Conservation (phyloP, 2,797 vertebrate genomes). For the Somateria mollissima region DNA sequence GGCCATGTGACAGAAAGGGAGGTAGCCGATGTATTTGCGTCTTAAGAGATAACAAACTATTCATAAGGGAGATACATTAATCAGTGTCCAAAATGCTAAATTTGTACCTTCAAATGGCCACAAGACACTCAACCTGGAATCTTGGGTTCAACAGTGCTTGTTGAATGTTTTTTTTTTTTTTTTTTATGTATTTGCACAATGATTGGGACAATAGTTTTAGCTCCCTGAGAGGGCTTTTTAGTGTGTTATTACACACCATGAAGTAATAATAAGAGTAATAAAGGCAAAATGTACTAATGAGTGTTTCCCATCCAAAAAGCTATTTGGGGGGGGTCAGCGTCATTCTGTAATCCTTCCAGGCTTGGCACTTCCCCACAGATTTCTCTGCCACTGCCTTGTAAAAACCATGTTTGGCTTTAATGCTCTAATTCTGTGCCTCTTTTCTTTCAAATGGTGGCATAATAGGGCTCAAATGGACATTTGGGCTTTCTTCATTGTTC, state of each 20-base stretch:
- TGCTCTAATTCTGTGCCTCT: not conserved
- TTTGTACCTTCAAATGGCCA: not conserved
- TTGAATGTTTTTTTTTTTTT: not conserved
- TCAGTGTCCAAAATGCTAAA: not conserved
- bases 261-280: not conserved
- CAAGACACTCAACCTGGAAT: not conserved
- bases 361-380: not conserved
- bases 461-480: not conserved
- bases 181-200: not conserved
- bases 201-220: not conserved
- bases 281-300: not conserved
- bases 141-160: not conserved
- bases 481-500: not conserved
- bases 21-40: not conserved
- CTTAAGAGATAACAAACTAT: not conserved
- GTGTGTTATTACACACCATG: not conserved
- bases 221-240: not conserved
- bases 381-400: not conserved
- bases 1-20: not conserved
- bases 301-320: not conserved
- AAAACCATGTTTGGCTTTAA: not conserved
- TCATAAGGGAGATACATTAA: not conserved
- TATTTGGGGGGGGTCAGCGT: not conserved
- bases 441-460: not conserved
- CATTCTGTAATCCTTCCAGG: not conserved